A percentile compares a stretch with the other conserved stretches of the same genome.
Conservation (phyloP, 2,888 invertebrate species). For the Pristionchus exspectatus region DNA sequence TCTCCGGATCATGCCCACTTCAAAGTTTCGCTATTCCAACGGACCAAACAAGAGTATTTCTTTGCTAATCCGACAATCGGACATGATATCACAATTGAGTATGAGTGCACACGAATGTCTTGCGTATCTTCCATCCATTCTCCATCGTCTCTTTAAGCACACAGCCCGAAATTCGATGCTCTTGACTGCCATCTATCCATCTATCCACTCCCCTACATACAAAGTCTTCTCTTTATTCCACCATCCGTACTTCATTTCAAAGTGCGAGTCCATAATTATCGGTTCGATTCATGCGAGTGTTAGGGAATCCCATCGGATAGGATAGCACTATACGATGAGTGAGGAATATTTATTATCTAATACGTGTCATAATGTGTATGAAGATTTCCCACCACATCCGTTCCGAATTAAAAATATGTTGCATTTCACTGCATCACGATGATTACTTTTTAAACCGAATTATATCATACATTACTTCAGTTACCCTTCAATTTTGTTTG, state of each 20-base stretch:
- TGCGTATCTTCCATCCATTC: constrained; percentile 46
- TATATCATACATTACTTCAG: not conserved
- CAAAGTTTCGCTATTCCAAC: not conserved
- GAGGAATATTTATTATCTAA: not conserved
- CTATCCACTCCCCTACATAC: constrained; percentile 37
- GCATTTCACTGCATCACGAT: not conserved
- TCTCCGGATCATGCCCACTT: not conserved
- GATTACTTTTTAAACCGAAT: not conserved
- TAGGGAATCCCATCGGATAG: not conserved
- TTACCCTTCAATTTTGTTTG: not conserved
- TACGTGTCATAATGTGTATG: not conserved
- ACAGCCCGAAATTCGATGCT: constrained; percentile 47
- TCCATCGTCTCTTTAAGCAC: constrained; percentile 46
- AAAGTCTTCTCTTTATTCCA: constrained; percentile 51
- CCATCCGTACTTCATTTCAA: not conserved
- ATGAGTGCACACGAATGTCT: constrained; percentile 27
- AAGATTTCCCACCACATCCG: constrained; percentile 2
- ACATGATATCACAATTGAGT: constrained; percentile 9
- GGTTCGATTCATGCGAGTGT: not conserved
- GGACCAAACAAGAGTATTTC: not conserved
- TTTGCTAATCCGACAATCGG: not conserved
- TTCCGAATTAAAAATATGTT: constrained; percentile 6
- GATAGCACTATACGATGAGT: not conserved
- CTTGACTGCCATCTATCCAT: constrained; percentile 46
- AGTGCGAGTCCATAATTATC: not conserved